Conservation (phyloP, 2,797 vertebrate genomes). For the Alcedo atthis region DNA sequence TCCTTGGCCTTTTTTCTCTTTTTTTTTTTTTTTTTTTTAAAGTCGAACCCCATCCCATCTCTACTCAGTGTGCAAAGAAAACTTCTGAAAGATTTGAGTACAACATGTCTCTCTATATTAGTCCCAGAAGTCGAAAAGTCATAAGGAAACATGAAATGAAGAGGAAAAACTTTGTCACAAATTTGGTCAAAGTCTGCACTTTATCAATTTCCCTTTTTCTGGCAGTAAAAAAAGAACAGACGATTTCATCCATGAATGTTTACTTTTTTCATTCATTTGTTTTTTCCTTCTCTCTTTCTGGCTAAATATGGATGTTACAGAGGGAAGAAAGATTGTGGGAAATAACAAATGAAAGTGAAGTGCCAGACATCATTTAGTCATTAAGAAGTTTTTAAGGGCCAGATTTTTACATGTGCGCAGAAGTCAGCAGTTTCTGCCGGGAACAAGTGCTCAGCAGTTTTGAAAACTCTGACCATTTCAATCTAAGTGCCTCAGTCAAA, state of each 20-base stretch:
- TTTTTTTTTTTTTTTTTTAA: neutral
- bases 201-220: slow-evolving; percentile 49
- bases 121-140: neutral
- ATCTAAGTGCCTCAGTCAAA: neutral
- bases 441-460: slow-evolving; percentile 31
- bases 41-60: neutral
- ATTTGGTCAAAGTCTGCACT: neutral
- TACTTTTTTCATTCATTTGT: neutral
- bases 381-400: slow-evolving; percentile 27
- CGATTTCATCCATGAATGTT: neutral
- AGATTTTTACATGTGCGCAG: neutral
- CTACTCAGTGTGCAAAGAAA: neutral
- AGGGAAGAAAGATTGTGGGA: neutral
- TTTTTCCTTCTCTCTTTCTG: neutral
- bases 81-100: neutral
- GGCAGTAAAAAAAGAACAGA: neutral
- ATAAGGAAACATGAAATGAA: neutral
- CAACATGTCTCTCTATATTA: neutral
- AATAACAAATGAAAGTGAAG: slow-evolving; percentile 5
- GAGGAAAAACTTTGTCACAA: slow-evolving; percentile 40
- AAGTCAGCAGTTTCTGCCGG: neutral
- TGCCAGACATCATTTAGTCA: slow-evolving; percentile 9
- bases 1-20: neutral
- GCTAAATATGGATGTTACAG: neutral
- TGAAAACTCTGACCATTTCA: slow-evolving; percentile 12